phyloP scores from a whole-genome alignment of 1,140 invertebrate species.

The Saccostrea cuccullata region DNA sequence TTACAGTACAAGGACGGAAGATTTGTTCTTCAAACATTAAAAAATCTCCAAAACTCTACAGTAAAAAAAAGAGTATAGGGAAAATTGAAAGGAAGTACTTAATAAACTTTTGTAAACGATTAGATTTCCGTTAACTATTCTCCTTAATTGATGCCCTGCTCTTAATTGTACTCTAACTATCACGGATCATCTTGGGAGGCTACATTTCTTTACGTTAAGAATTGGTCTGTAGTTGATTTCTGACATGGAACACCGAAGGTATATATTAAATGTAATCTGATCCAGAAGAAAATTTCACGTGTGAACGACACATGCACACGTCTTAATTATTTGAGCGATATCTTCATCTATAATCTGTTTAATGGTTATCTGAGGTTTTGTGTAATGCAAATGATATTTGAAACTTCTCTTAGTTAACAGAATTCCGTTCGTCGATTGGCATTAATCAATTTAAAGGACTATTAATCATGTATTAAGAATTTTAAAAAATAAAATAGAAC shows the following conservation, averaged over 20 bases:
- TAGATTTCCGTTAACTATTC: background rate
- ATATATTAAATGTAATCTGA: constrained; percentile 25
- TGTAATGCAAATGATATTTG: no score
- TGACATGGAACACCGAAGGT: background rate
- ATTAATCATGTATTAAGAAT: no score
- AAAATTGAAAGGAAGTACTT: background rate
- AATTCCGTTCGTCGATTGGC: no score
- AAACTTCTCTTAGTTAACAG: no score
- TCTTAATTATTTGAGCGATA: constrained; percentile 11
- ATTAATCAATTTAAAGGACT: no score
- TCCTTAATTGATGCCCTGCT: constrained; percentile 1
- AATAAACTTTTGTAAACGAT: background rate
- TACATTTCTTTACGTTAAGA: background rate
- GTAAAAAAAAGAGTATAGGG: background rate
- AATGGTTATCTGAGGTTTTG: background rate
- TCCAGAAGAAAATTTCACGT: constrained; percentile 14
- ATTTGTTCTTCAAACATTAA: no score
- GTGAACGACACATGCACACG: constrained; percentile 14
- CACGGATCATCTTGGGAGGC: background rate
- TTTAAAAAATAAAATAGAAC: no score
- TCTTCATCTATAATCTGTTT: constrained; percentile 27
- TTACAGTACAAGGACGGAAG: no score
- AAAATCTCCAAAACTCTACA: background rate
- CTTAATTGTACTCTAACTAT: background rate
- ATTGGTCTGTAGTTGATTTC: constrained; percentile 6